Conservation (phyloP, 2,888 invertebrate genomes). For the Stratiomys singularior region DNA sequence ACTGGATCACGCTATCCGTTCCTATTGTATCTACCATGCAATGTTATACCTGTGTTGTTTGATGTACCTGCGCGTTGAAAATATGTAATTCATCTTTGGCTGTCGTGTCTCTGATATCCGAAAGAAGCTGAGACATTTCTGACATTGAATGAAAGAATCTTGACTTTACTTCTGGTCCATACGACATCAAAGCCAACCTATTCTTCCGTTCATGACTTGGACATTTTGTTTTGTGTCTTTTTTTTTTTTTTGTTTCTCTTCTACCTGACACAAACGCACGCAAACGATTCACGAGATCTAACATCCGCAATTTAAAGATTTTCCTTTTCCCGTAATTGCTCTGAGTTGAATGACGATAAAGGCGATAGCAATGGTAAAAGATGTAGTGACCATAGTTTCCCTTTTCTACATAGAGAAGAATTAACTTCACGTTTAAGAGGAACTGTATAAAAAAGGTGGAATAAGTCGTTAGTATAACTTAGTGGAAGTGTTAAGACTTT, state of each 20-base stretch:
- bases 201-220: conserved; percentile 47
- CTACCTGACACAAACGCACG: conserved; percentile 42
- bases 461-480: too few relatives aligned
- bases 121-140: background rate
- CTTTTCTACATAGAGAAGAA: too few relatives aligned
- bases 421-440: too few relatives aligned
- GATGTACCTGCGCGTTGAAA: background rate
- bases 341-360: background rate
- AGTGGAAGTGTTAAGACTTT: too few relatives aligned
- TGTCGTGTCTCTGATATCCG: conserved; percentile 8
- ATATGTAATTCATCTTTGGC: background rate
- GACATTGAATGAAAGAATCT: background rate
- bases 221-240: too few relatives aligned
- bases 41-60: background rate
- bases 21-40: conserved; percentile 7
- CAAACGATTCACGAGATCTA: conserved; percentile 44
- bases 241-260: background rate
- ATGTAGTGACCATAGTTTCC: too few relatives aligned
- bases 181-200: conserved; percentile 17
- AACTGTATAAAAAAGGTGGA: too few relatives aligned
- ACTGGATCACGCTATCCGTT: conserved; percentile 41
- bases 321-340: conserved; percentile 48
- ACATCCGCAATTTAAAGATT: conserved; percentile 50
- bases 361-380: background rate
- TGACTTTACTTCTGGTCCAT: conserved; percentile 4